Evolutionary conservation across 2,888 invertebrate species (phyloP).

Genomic region (Melanotus villosus): DNA sequence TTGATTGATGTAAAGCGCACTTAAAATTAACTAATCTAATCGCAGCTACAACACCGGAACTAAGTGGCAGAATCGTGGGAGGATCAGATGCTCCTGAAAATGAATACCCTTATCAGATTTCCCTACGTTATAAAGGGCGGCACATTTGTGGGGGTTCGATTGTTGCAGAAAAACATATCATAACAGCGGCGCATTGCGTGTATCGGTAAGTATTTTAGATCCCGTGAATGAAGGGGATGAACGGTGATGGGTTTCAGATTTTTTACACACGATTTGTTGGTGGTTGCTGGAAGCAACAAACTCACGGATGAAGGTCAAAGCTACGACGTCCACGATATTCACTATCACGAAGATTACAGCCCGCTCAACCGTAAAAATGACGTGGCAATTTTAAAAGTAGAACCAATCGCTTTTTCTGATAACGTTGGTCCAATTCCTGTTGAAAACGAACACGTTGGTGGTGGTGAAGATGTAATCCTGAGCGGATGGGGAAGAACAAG

Average conservation of each 20-base stretch:
- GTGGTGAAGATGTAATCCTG: constrained; percentile 57
- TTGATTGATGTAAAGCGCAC: neutral
- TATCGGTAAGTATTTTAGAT: constrained; percentile 47
- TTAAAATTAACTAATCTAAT: neutral
- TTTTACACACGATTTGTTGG: neutral
- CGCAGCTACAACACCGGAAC: neutral
- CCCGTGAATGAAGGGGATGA: too few relatives aligned
- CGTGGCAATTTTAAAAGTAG: neutral
- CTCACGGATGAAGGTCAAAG: neutral
- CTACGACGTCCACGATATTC: neutral
- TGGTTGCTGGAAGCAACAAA: neutral
- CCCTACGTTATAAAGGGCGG: constrained; percentile 69
- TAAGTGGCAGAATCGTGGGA: constrained; percentile 65
- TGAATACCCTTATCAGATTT: constrained; percentile 71
- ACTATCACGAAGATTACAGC: neutral
- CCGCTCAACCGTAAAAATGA: neutral
- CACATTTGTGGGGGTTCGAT: constrained; percentile 65
- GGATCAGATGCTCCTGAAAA: constrained; percentile 71
- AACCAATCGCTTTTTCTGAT: neutral
- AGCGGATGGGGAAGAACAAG: constrained; percentile 51
- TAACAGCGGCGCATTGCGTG: constrained; percentile 55
- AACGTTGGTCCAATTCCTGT: constrained; percentile 54
- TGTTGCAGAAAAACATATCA: constrained; percentile 66
- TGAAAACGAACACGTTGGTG: constrained; percentile 61
- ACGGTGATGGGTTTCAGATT: neutral